These are phyloP conservation scores for Muricea muricata DNA, from an alignment of 92 coral and sea anemone genomes.

Conservation along the genomic window DNA sequence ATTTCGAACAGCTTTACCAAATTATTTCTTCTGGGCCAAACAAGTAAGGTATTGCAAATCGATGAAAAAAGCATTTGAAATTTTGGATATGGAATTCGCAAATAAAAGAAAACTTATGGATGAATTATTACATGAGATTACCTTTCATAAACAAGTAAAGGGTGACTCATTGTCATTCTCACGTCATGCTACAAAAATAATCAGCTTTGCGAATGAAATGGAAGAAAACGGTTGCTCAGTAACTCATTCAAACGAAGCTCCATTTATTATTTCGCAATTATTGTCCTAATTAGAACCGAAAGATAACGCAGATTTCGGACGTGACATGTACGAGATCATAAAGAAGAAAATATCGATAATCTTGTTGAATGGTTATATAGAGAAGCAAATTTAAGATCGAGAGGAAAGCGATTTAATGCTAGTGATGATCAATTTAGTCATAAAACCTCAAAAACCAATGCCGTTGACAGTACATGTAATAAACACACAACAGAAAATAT, in stretches of 20 bases:
- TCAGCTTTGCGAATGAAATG: constrained; percentile 62
- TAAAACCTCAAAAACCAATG: constrained; percentile 65
- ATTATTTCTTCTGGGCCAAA: constrained; percentile 64
- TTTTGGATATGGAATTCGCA: constrained; percentile 2
- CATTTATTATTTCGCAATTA: constrained; percentile 77
- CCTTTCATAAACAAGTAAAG: constrained; percentile 19
- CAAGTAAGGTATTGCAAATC: constrained; percentile 62
- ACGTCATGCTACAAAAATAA: constrained; percentile 38
- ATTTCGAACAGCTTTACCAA: constrained; percentile 70
- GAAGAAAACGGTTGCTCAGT: constrained; percentile 77
- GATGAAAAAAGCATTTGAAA: constrained; percentile 41
- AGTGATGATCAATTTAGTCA: constrained; percentile 52
- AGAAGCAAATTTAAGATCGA: constrained; percentile 74
- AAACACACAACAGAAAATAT: constrained; percentile 31
- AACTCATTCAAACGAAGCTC: constrained; percentile 64
- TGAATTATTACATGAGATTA: neutral
- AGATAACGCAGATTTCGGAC: constrained; percentile 68
- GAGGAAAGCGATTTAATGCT: constrained; percentile 43
- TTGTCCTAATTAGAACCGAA: constrained; percentile 64
- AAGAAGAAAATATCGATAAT: constrained; percentile 67
- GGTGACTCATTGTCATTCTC: constrained; percentile 47
- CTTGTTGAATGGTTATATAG: constrained; percentile 66
- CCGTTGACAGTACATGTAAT: constrained; percentile 59
- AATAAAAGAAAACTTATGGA: constrained; percentile 27
- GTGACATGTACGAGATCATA: constrained; percentile 67